phyloP scores from a whole-genome alignment of 2,113 vertebrate species.

The Siniperca knerii region DNA sequence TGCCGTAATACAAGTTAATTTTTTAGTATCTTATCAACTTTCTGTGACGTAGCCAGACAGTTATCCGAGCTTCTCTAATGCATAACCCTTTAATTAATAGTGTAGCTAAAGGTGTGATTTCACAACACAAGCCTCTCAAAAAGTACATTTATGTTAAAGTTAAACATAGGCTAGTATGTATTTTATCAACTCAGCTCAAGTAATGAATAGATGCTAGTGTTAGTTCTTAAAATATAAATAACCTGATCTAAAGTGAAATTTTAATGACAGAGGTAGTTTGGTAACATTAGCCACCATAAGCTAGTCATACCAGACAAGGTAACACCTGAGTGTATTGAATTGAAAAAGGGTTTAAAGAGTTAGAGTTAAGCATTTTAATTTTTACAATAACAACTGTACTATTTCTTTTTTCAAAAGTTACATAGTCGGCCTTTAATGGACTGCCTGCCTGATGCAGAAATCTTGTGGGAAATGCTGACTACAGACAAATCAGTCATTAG shows the following conservation, averaged over 20 bases:
- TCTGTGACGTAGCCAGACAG: not conserved
- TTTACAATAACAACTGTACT: not conserved
- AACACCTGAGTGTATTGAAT: too few species aligned
- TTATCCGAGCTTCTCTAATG: not conserved
- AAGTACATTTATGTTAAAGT: too few species aligned
- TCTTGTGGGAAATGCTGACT: not conserved
- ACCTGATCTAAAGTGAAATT: too few species aligned
- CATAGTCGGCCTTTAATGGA: not conserved
- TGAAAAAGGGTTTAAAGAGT: too few species aligned
- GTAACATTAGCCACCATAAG: too few species aligned
- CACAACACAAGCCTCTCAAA: too few species aligned
- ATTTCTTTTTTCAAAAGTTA: not conserved
- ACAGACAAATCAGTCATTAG: not conserved
- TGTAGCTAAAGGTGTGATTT: not conserved
- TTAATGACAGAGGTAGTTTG: too few species aligned
- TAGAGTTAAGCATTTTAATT: not conserved
- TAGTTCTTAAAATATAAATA: too few species aligned
- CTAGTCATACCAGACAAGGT: too few species aligned
- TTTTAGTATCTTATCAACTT: slow-evolving; percentile 13
- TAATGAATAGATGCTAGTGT: not conserved
- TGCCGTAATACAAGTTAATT: not conserved
- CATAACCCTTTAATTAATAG: not conserved
- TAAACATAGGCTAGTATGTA: not conserved
- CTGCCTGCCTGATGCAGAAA: not conserved
- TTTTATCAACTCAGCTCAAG: not conserved